Evolutionary conservation across 2,113 vertebrate species (phyloP).

Genomic region (Xenopus borealis): DNA sequence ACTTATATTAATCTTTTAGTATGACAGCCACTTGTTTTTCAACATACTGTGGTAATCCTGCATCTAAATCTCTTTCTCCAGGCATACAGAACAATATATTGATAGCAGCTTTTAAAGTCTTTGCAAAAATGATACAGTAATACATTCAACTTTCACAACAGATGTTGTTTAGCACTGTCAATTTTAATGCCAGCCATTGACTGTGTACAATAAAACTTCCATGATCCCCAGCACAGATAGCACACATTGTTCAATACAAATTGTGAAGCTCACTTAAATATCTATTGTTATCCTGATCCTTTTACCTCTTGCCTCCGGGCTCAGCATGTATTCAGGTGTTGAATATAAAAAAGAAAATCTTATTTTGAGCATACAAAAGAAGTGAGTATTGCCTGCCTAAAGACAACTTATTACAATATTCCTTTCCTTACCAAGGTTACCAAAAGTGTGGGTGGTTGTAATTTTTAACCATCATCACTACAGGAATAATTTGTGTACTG

Average conservation of each 20-base stretch:
- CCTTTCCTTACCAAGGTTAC: background rate
- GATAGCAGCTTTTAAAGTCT: background rate
- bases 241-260: background rate
- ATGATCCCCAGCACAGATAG: slow-evolving; percentile 1
- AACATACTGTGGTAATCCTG: no score
- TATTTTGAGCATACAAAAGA: background rate
- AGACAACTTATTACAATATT: background rate
- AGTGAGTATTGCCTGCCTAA: background rate
- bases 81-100: background rate
- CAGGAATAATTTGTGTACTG: background rate
- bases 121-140: background rate
- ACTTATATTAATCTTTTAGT: no score
- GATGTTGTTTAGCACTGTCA: slow-evolving; percentile 9
- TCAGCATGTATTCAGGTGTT: background rate
- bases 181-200: slow-evolving; percentile 5
- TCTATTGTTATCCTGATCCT: background rate
- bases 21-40: background rate
- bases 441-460: background rate
- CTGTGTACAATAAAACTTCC: background rate
- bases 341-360: slow-evolving; percentile 2
- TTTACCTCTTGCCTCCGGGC: background rate
- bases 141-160: slow-evolving; percentile 2
- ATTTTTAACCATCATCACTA: background rate
- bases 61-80: no score
- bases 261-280: background rate